Evolutionary conservation across 1,140 invertebrate genomes (phyloP).

Genomic region (Olivierus martensii): DNA sequence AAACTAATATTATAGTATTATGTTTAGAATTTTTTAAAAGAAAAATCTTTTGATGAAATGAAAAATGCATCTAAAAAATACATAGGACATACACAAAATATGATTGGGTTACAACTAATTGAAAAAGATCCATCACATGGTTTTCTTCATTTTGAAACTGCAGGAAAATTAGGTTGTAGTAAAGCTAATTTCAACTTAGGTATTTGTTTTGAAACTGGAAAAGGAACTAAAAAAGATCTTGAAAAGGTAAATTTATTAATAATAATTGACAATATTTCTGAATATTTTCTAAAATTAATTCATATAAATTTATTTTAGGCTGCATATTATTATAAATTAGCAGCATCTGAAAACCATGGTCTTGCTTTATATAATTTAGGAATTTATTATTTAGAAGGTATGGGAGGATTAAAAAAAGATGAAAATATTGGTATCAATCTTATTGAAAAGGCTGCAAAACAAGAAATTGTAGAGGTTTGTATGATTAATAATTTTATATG

Average conservation of each 20-base stretch:
- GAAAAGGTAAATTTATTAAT: constrained; percentile 20
- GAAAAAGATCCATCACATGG: constrained; percentile 14
- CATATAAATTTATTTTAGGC: constrained; percentile 8
- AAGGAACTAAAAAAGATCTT: constrained; percentile 24
- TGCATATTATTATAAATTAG: constrained; percentile 22
- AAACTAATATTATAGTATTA: too few relatives aligned
- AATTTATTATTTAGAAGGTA: constrained; percentile 24
- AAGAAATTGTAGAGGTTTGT: constrained; percentile 23
- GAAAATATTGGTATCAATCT: constrained; percentile 18
- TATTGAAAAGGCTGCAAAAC: constrained; percentile 23
- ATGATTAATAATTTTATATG: neutral
- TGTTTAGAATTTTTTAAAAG: too few relatives aligned
- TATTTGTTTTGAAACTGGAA: constrained; percentile 28
- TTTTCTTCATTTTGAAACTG: constrained; percentile 20
- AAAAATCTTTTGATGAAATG: too few relatives aligned
- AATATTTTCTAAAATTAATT: neutral
- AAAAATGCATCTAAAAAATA: too few relatives aligned
- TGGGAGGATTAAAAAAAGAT: constrained; percentile 21
- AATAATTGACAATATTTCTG: neutral
- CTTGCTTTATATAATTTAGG: constrained; percentile 27
- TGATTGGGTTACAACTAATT: neutral
- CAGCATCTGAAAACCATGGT: constrained; percentile 23
- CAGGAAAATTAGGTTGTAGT: constrained; percentile 23
- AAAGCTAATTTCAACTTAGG: constrained; percentile 28
- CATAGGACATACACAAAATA: neutral